Conservation (phyloP, 1,140 invertebrate genomes). For the Cherax quadricarinatus region DNA sequence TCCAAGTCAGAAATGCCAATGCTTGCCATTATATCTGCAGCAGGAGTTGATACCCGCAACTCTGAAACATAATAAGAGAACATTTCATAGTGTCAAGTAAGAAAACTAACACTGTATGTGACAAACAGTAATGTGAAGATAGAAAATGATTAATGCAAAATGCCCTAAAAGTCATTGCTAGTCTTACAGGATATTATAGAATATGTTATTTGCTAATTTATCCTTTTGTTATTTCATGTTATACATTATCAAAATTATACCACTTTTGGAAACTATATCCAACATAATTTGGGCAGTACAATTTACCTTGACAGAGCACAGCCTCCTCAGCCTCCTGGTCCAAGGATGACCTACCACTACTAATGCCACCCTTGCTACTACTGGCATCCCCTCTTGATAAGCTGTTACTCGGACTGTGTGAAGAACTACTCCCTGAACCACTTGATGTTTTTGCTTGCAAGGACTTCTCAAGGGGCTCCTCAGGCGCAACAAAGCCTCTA, state of each 20-base stretch:
- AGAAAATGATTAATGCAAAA: conserved; percentile 11
- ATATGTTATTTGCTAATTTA: too few species aligned
- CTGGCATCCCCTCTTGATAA: conserved; percentile 15
- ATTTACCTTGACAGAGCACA: conserved; percentile 20
- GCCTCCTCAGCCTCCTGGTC: conserved; percentile 36
- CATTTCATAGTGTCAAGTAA: not conserved
- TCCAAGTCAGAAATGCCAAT: conserved; percentile 72
- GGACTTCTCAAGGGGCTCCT: conserved; percentile 86
- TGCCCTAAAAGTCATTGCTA: too few species aligned
- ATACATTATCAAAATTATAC: too few species aligned
- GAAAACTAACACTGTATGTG: not conserved
- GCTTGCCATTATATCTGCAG: conserved; percentile 41
- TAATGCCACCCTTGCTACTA: conserved; percentile 16
- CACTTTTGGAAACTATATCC: not conserved
- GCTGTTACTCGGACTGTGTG: conserved; percentile 32
- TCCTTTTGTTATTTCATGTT: too few species aligned
- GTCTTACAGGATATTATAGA: too few species aligned
- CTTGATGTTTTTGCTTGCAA: conserved; percentile 77
- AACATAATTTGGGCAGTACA: not conserved
- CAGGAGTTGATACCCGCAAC: conserved; percentile 35
- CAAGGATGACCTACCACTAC: not conserved
- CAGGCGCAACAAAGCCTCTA: conserved; percentile 80
- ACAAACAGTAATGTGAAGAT: not conserved
- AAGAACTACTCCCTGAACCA: conserved; percentile 42
- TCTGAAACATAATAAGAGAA: conserved; percentile 15